Evolutionary conservation across 2,113 vertebrate genomes (phyloP).

Genomic region (Gymnocephalus cernua): DNA sequence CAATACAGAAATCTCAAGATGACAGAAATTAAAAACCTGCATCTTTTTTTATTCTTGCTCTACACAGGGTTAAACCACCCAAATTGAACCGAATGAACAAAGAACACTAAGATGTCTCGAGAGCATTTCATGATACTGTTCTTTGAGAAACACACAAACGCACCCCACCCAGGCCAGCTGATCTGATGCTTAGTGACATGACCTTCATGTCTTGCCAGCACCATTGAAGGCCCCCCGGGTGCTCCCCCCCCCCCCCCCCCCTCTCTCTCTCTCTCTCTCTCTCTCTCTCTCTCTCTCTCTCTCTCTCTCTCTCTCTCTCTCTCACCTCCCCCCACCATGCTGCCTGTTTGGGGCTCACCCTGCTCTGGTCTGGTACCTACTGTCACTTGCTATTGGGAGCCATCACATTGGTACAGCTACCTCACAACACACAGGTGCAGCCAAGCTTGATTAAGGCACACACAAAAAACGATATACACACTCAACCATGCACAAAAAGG

Average conservation of each 20-base stretch:
- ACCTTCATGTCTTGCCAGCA: conserved; percentile 74
- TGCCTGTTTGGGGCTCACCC: conserved; percentile 49
- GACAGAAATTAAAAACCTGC: not conserved
- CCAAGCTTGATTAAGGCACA: conserved; percentile 34
- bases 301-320: conserved; percentile 17
- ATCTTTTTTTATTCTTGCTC: not conserved
- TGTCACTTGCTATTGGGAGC: conserved; percentile 62
- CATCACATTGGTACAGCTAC: conserved; percentile 23
- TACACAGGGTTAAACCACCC: not conserved
- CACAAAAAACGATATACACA: conserved; percentile 16
- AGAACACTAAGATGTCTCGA: conserved; percentile 51
- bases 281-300: conserved; percentile 9
- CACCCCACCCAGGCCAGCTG: conserved; percentile 64
- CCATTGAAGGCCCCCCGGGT: conserved; percentile 62
- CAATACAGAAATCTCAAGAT: not conserved
- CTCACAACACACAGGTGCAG: conserved; percentile 51
- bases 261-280: conserved; percentile 15
- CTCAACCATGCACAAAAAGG: not conserved
- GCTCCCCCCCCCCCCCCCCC: not conserved
- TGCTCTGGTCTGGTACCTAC: conserved; percentile 54
- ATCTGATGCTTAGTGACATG: conserved; percentile 81
- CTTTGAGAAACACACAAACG: conserved; percentile 43
- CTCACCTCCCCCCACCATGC: conserved; percentile 41
- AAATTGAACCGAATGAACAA: conserved; percentile 23
- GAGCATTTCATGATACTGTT: conserved; percentile 55